These are phyloP conservation scores for Iphiclides podalirius DNA, from an alignment of 2,888 invertebrate species.

Conservation along the genomic window DNA sequence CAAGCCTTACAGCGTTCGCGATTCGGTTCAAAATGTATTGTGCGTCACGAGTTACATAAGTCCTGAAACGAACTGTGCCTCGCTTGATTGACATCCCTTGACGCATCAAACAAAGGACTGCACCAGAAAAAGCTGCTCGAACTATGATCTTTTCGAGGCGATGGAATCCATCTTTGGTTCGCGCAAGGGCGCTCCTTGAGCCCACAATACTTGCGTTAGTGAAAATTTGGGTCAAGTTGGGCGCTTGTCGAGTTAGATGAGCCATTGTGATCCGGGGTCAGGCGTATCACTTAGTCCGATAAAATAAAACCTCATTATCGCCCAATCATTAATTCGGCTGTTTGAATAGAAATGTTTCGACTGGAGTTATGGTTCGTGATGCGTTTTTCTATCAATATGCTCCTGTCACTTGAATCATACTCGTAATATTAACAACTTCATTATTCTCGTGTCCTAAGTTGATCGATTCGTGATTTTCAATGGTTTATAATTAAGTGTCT, in stretches of 20 bases:
- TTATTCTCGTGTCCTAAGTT: not conserved
- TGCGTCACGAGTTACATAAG: not conserved
- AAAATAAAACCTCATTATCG: slow-evolving; percentile 10
- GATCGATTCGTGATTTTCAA: not conserved
- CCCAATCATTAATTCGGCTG: slow-evolving; percentile 12
- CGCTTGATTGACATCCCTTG: slow-evolving; percentile 7
- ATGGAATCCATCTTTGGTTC: slow-evolving; percentile 11
- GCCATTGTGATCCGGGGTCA: slow-evolving; percentile 10
- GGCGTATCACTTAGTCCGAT: not conserved
- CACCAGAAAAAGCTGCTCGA: slow-evolving; percentile 13
- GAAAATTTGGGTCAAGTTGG: slow-evolving; percentile 21
- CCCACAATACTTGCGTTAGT: slow-evolving; percentile 14
- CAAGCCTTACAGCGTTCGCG: not conserved
- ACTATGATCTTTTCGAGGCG: slow-evolving; percentile 10
- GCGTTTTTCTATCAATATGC: not conserved
- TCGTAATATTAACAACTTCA: not conserved
- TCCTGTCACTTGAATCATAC: not conserved
- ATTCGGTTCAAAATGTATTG: not conserved
- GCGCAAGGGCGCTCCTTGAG: slow-evolving; percentile 13
- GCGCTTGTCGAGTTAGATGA: slow-evolving; percentile 5
- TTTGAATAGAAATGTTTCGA: slow-evolving; percentile 1
- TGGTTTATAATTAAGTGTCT: not conserved
- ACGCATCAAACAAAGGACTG: slow-evolving; percentile 11
- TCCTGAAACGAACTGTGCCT: slow-evolving; percentile 9
- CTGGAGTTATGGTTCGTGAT: not conserved